These are phyloP conservation scores for Galaxias olidus DNA, from an alignment of 2,797 vertebrate genomes.

Conservation along the genomic window DNA sequence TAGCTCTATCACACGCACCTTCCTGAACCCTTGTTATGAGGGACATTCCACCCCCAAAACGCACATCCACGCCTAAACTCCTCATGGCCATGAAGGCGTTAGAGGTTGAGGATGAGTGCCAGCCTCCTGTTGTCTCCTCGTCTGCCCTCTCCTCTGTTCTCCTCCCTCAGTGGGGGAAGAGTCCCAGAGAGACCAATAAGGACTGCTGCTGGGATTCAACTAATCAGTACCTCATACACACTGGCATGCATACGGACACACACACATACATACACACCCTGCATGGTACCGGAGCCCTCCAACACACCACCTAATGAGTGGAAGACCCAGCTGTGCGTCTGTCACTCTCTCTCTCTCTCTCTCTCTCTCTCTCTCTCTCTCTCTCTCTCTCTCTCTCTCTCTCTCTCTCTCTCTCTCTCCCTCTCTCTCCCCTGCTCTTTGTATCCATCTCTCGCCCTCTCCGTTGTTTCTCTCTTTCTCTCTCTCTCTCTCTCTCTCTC, in stretches of 20 bases:
- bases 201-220: conserved; percentile 54
- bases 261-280: conserved; percentile 22
- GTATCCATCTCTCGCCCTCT: too few relatives aligned
- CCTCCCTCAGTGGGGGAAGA: conserved; percentile 41
- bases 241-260: conserved; percentile 1
- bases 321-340: conserved; percentile 10
- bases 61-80: background rate
- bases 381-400: background rate
- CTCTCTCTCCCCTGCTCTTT: too few relatives aligned
- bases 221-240: conserved; percentile 43
- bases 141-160: conserved; percentile 17
- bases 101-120: conserved; percentile 32
- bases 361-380: background rate
- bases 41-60: conserved; percentile 4
- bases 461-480: too few relatives aligned
- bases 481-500: too few relatives aligned
- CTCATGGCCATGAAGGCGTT: background rate
- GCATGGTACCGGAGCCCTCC: conserved; percentile 3
- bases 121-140: conserved; percentile 26
- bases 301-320: conserved; percentile 11
- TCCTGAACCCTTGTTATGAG: too few relatives aligned
- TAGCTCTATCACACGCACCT: background rate
- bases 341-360: conserved; percentile 21
- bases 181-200: conserved; percentile 73
- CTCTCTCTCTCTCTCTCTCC: too few relatives aligned